Base-by-base conservation (phyloP, 30 jellyfish, hydroid and myxozoan genomes). In the Turritopsis rubra region DNA sequence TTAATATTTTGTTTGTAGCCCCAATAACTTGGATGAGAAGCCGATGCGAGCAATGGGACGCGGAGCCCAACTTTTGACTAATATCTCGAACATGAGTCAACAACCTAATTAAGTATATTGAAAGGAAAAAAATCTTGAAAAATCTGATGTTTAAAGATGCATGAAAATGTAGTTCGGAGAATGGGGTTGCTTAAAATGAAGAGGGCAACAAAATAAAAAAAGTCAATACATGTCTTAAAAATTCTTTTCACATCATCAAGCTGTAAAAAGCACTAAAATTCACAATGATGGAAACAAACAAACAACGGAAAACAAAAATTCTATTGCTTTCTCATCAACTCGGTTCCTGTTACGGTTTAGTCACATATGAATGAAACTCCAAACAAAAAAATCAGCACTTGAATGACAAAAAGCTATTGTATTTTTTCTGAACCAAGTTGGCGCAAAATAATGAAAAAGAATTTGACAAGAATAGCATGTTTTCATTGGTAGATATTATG, bases 21-120 rank as follows among this genome's bases (percentile, higher is more conserved):
- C 60, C 13, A 41, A 41, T 41, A 41, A 41, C 13, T 5, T 13
- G 18, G 71, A 1, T 29, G 71, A 77, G 29, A 29, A 53, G 23
- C 81, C 52, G 21, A 17, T 21, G 26, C 84, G 81, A 16, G 52
- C 82, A 25, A 82, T 82, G 86, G 88, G 88, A 0, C 29, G 88
- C n/a, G 88, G 88, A 16, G 83, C 82, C 0, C 88, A 82, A 66
- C 73, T 82, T 20, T 19, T 54, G 60, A 22, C 68, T 21, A 81
- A 66, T 81, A n/a, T 66, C 72, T 0, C 4, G n/a, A 66, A 71
- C 18, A 41, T 23, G 31, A 41, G 60, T 41, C 60, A 5, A 41
- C 60, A n/a, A n/a, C n/a, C n/a, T n/a, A n/a, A n/a, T n/a, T n/a
- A n/a, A n/a, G n/a, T n/a, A n/a, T n/a, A n/a, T n/a, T n/a, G n/a